Conservation (phyloP, 2,797 vertebrate species). For the Ataeniobius toweri region DNA sequence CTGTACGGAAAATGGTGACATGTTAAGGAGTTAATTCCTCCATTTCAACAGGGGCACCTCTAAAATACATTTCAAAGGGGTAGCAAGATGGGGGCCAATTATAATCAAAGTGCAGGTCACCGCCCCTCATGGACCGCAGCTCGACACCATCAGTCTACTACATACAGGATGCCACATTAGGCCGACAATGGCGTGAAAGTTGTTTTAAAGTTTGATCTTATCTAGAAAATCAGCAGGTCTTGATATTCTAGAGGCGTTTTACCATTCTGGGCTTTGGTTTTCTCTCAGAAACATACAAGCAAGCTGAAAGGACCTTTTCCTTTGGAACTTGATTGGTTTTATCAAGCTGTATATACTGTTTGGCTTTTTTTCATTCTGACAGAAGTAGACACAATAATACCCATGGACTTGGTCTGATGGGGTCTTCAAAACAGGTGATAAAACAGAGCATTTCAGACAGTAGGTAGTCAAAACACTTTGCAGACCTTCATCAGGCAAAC, state of each 20-base stretch:
- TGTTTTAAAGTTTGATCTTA: too few species aligned
- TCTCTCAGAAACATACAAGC: background rate
- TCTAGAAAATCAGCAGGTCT: too few species aligned
- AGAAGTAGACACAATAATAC: background rate
- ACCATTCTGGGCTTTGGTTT: background rate
- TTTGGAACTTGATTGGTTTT: background rate
- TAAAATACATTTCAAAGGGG: background rate
- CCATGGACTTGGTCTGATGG: background rate
- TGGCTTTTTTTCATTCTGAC: background rate
- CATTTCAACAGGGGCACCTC: background rate
- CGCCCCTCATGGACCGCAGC: too few species aligned
- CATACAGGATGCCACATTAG: too few species aligned
- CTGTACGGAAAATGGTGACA: background rate
- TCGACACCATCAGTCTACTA: too few species aligned
- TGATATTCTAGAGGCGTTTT: background rate
- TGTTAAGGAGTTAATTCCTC: background rate
- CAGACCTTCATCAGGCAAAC: background rate
- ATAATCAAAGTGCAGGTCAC: background rate
- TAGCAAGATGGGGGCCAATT: background rate
- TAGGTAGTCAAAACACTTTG: background rate
- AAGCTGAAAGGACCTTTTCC: background rate
- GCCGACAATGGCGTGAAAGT: too few species aligned
- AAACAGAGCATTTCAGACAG: background rate
- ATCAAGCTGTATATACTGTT: background rate
- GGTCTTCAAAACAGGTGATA: background rate